Evolutionary conservation across 2,113 vertebrate species (phyloP), one percentile per base, ranked within the genome.

Genomic region (Megaleporinus macrocephalus): DNA sequence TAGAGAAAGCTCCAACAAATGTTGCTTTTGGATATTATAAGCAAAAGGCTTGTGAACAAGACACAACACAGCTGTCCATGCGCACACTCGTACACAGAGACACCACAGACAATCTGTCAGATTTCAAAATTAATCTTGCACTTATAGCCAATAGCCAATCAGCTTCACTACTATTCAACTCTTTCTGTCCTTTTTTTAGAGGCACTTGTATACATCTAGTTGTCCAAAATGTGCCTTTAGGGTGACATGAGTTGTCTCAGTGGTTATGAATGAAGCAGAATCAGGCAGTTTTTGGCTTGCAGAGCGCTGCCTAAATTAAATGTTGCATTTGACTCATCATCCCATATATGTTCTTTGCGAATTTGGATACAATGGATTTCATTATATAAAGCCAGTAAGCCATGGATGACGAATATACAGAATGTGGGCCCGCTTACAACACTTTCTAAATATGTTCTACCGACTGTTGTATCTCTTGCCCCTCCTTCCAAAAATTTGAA

Each of bases 381-480:
- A 85, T 78, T 83, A 78, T 85, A 81, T 87, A 92, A 91, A 85
- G 1, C 88, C 89, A 89, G 90, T 84, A 88, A 44, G 41, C 41
- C 41, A 44, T 10, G 9, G 41, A 4, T 44, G 41, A 44, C 41
- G 11, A 44, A 89, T 89, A 91, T 90, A 92, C 84, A 80, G 85
- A 66, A 51, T 18, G 15, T 92, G 92, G 30, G 27, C 24, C 16
- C 14, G 18, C 6, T 16, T 51, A 10, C 13, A 51, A 51, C 49
- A 51, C 49, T 16, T 51, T 51, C 41, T 44, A 12, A 49, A 49
- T 1, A 49, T 10, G 7, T 49, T 49, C 13, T 51, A 51, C 49
- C 15, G 14, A 44, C 41, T 6, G 6, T 1, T 44, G 41, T 44
- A 9, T 44, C 41, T 44, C 33, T 36, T 36, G 3, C 6, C 33